Percentiles rank a stretch among this genome's conserved stretches.
phyloP scores from a whole-genome alignment of 2,888 invertebrate genomes.

The Acrobasis consociella region DNA sequence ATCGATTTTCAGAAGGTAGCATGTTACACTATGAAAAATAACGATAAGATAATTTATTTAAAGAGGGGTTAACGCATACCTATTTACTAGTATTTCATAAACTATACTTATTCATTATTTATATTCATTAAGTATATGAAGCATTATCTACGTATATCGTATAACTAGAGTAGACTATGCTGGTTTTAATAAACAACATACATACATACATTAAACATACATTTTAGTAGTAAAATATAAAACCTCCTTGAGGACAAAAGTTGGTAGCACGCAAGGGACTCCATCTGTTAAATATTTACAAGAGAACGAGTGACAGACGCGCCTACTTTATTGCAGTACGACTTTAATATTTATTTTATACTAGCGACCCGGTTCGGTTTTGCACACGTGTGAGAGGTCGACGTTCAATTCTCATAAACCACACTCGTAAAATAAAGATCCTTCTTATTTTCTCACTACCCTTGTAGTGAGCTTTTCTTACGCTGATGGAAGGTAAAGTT shows the following conservation, averaged over 20 bases:
- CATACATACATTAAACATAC: too few relatives aligned
- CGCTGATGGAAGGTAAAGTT: neutral
- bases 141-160: too few relatives aligned
- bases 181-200: neutral
- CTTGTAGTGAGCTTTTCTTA: neutral
- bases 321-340: conserved; percentile 11
- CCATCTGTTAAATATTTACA: conserved; percentile 10
- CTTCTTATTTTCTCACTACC: too few relatives aligned
- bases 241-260: neutral
- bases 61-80: too few relatives aligned
- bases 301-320: conserved; percentile 7
- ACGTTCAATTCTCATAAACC: conserved; percentile 6
- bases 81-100: too few relatives aligned
- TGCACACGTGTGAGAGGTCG: neutral
- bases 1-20: too few relatives aligned
- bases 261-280: neutral
- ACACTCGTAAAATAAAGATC: conserved; percentile 6
- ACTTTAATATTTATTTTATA: conserved; percentile 17
- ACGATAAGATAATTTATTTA: too few relatives aligned
- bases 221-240: neutral
- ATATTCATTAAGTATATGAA: too few relatives aligned
- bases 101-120: too few relatives aligned
- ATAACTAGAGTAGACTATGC: too few relatives aligned
- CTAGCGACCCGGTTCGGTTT: conserved; percentile 11
- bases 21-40: too few relatives aligned